Percentiles rank a stretch among this genome's conserved stretches.
phyloP scores from a whole-genome alignment of 2,797 vertebrate genomes.

The Pyrocephalus nanus region DNA sequence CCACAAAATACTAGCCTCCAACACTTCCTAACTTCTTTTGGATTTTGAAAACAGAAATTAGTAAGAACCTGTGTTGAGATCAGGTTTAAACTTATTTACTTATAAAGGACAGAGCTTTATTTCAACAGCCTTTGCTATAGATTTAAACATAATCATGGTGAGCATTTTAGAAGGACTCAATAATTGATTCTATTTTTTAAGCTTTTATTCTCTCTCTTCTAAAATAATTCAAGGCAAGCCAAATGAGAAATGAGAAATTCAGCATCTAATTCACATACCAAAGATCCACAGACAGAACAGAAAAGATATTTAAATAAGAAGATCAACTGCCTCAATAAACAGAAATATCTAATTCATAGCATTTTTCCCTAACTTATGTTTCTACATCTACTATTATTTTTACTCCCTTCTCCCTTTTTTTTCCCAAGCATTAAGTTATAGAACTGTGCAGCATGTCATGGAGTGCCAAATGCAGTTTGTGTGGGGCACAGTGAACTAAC shows the following conservation, averaged over 20 bases:
- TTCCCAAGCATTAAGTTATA: background rate
- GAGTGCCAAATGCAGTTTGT: background rate
- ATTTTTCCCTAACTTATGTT: background rate
- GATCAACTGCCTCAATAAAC: background rate
- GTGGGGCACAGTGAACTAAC: background rate
- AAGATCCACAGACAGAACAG: background rate
- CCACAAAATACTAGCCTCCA: background rate
- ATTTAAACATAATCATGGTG: background rate
- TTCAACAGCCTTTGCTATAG: background rate
- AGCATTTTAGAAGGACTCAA: background rate
- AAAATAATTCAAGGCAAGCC: background rate
- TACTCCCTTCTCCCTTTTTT: background rate
- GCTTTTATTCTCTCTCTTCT: background rate
- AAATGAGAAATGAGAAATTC: background rate
- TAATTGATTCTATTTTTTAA: background rate
- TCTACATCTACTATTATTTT: background rate
- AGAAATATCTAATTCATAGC: background rate
- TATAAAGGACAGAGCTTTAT: background rate
- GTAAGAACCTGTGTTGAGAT: background rate
- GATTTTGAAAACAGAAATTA: background rate
- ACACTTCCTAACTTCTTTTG: background rate
- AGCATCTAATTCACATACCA: background rate
- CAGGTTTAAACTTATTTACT: background rate
- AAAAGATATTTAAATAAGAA: background rate
- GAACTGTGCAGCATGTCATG: accelerated